Base-by-base conservation (phyloP, 2,888 invertebrate genomes). In the Apantesis nais region DNA sequence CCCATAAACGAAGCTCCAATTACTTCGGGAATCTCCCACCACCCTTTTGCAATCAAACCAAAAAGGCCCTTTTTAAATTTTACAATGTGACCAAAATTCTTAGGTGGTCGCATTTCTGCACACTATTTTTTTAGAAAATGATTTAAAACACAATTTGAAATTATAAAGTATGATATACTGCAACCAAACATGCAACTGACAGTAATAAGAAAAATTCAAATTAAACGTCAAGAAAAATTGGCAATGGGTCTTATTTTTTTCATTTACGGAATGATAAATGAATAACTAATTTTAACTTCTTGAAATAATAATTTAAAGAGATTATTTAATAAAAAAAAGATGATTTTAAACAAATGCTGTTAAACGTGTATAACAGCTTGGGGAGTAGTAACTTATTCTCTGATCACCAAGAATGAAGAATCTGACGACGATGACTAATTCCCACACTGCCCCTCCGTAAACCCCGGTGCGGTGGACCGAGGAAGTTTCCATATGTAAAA, bases 21-120 rank as follows among this genome's bases (percentile, higher is more conserved):
- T 63, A 97, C 90, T 86, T 97, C 97, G 8, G 97, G 97, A 80
- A 97, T 96, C 87, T 97, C 96, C 92, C 96, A 95, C 96, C 97
- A 93, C n/a, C 85, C 94, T 79, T 81, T 88, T 71, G 84, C 87
- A 29, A 93, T 86, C 39, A 89, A 79, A 16, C 60, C 67, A 22
- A 41, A 25, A 60, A 66, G 25, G 12, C 60, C 58, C 16, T 90
- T 92, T 0, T 78, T 73, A 75, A 93, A 93, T 67, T 73, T 81
- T 2, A 92, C 78, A 75, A 85, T 83, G 78, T 92, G 92, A 0
- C 90, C 91, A 70, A 90, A 86, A 76, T 86, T 80, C 83, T 86
- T 72, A 2, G 90, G 84, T 72, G 85, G 83, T 16, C 85, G 84
- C 87, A 87, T 89, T 72, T 70, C 62, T 11, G 34, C 34, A 34